These are phyloP conservation scores for Cassiopea xamachana DNA, from an alignment of 30 jellyfish, hydroid and myxozoan genomes.

Conservation along the genomic window DNA sequence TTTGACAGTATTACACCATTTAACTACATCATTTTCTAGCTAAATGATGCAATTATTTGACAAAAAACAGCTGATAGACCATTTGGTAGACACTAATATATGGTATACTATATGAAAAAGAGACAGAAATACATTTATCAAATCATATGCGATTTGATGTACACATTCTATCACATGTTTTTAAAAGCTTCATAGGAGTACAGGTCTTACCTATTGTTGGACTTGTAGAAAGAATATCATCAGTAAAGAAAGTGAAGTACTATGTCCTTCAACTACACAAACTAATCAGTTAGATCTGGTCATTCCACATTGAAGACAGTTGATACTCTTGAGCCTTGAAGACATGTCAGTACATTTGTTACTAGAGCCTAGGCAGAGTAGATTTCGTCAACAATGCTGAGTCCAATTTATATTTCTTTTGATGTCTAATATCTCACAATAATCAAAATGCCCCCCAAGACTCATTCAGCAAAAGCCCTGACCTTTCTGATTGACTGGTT, in stretches of 20 bases:
- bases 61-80: too few species aligned
- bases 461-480: conserved; percentile 72
- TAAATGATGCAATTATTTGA: too few species aligned
- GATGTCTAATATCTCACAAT: conserved; percentile 53
- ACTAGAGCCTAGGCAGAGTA: conserved; percentile 45
- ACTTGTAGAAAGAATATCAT: too few species aligned
- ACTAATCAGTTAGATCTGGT: conserved; percentile 41
- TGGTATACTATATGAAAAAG: too few species aligned
- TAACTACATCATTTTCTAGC: too few species aligned
- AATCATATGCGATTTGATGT: too few species aligned
- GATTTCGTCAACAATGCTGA: conserved; percentile 59
- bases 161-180: too few species aligned
- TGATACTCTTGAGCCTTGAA: conserved; percentile 60
- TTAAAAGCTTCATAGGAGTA: too few species aligned
- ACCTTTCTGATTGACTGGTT: conserved; percentile 19
- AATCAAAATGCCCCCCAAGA: conserved; percentile 70
- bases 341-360: conserved; percentile 45
- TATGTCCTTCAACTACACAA: background rate
- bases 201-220: too few species aligned
- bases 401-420: conserved; percentile 56
- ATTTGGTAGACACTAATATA: too few species aligned
- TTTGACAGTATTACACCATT: too few species aligned
- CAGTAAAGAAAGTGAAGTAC: background rate
- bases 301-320: conserved; percentile 57
- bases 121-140: too few species aligned